Base-by-base conservation (phyloP, 2,888 invertebrate genomes). In the Polyploca ridens region DNA sequence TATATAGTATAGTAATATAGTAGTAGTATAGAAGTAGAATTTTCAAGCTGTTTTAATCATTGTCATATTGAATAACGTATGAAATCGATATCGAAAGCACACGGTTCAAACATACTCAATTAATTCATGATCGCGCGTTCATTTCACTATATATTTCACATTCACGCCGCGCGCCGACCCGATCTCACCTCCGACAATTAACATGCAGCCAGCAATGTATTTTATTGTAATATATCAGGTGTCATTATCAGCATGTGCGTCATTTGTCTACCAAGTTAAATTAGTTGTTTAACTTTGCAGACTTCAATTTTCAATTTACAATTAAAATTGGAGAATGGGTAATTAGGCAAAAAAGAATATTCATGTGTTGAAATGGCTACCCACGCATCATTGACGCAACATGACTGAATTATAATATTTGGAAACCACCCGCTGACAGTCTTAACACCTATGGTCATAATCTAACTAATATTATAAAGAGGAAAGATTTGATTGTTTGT, bases 261-360 rank as follows among this genome's bases (percentile, higher is more conserved):
- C 16, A 54, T 54, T n/a, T 19, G 54, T 54, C 54, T 54, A 54
- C 54, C n/a, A 54, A 54, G 54, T 54, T 54, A 19, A 54, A 54
- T 54, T 54, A 19, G 19, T 54, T 10, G 19, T 19, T 19, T 19
- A 54, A 54, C 54, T 54, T 19, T 0, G 19, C 54, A 54, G 54
- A 54, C 54, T n/a, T 54, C 16, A 49, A n/a, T 16, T n/a, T 8
- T 1, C 16, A 8, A n/a, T 16, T 1, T 35, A 35, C 10, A 7
- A 7, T 19, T 54, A 54, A 54, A 54, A 46, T 46, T 46, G n/a
- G 44, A 14, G 44, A 14, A 44, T 16, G 16, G 16, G n/a, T 8
- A 49, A 19, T 54, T 19, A 19, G 19, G 19, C 19, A 54, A 54
- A 54, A 54, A 54, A 54, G 5, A 19, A 19, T 10, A 1, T 19